phyloP scores from a whole-genome alignment of 2,888 invertebrate genomes.

The Brachynemurus nebulosus region DNA sequence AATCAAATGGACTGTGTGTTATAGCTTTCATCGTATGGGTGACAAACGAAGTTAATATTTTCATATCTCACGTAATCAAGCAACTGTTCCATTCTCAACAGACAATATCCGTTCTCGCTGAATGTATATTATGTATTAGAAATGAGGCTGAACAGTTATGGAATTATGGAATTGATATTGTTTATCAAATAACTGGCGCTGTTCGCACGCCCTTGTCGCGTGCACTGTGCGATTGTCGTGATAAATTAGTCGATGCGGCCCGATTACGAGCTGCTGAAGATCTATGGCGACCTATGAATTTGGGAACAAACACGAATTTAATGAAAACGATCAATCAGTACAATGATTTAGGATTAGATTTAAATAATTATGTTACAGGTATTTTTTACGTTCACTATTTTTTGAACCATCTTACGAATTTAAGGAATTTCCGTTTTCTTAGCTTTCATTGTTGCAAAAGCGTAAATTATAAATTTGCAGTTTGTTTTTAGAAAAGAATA shows the following conservation, averaged over 20 bases:
- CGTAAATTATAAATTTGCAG: no score
- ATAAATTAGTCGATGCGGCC: conserved; percentile 70
- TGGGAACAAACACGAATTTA: conserved; percentile 56
- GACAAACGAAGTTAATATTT: conserved; percentile 63
- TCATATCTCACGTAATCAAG: conserved; percentile 68
- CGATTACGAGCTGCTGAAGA: conserved; percentile 66
- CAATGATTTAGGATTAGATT: conserved; percentile 50
- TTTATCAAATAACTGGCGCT: conserved; percentile 80
- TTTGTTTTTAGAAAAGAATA: no score
- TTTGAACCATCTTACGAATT: no score
- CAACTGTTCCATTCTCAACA: conserved; percentile 86
- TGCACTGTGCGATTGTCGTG: conserved; percentile 62
- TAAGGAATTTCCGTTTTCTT: no score
- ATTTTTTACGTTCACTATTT: no score
- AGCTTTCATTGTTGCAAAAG: no score
- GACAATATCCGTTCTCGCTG: conserved; percentile 66
- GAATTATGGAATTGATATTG: conserved; percentile 70
- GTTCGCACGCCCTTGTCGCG: conserved; percentile 62
- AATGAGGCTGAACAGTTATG: conserved; percentile 53
- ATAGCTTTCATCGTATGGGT: conserved; percentile 83
- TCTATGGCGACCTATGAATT: conserved; percentile 71
- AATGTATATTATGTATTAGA: conserved; percentile 71
- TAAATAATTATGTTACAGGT: conserved; percentile 50
- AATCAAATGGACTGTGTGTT: no score
- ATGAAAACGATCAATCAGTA: conserved; percentile 56